Base-by-base conservation (phyloP, 64 coral and sea anemone genomes). In the Exaiptasia diaphana region DNA sequence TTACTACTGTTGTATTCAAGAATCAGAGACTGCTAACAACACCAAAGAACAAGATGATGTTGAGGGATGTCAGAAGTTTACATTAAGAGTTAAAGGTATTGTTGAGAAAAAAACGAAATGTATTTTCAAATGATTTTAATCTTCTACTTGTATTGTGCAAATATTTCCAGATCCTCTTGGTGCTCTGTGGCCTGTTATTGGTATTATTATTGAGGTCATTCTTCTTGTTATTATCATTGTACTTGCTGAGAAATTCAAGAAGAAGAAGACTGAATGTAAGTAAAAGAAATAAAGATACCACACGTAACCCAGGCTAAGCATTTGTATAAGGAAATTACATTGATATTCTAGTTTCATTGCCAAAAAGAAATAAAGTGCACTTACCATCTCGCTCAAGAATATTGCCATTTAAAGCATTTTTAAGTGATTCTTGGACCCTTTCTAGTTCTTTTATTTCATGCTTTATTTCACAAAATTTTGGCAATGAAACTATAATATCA, bases 121-220 rank as follows among this genome's bases (percentile, higher is more conserved):
- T 4, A 50, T 21, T 52, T 10, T n/a, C 49, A 52, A 52, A n/a
- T 12, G 49, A 12, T 52, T 53, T 54, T 77, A 29, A 27, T 15
- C 28, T 27, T 29, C 29, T 33, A 25, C 23, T 29, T 27, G 45
- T 52, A 52, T 52, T 52, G 24, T 75, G 23, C 26, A 21, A 48
- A 5, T 62, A 3, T 81, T 65, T 43, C 1, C 52, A 93, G 90
- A 93, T 77, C 90, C 83, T 3, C n/a, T 93, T 17, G 90, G 90
- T 26, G 26, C 84, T 5, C 39, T 93, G 57, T 93, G 90, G 90
- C 90, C 90, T 15, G 71, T 93, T 13, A 82, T 93, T 21, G 78
- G 77, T 7, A 87, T 93, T 12, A 43, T 93, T 13, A 22, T 83
- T 57, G 78, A 82, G 21, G 78, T 75, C 32, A 48, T 88, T 28